Base-by-base conservation (phyloP, 2,797 vertebrate species). In the Argya squamiceps region DNA sequence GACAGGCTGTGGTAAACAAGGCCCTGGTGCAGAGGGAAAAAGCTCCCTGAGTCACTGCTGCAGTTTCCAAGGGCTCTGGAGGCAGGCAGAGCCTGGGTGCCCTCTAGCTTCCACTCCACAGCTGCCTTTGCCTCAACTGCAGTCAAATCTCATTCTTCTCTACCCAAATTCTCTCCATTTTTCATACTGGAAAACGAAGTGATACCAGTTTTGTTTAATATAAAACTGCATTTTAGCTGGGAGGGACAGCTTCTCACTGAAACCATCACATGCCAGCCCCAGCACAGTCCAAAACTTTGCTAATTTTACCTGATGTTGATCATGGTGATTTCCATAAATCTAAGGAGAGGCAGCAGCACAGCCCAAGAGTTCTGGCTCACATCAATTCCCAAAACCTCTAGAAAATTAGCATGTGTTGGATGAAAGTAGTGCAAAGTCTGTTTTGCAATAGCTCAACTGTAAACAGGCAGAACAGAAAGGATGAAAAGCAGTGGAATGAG, bases 11-110 rank as follows among this genome's bases (percentile, higher is more conserved):
- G 70, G 73, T 73, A 81, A 89, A 79, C 88, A 93, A 94, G 62
- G 69, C 58, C 73, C 7, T 2, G 76, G 30, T 12, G 89, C 94
- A 92, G 82, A 46, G 83, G 36, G 59, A 58, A n/a, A n/a, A n/a
- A 69, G 80, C 83, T 74, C 50, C 16, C 37, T 20, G 70, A 17
- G 49, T 63, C 44, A 4, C 41, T 30, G 76, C 43, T 2, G 60
- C 74, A 60, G 30, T 16, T 56, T 16, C 49, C 58, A 2, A 15
- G 55, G 63, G 64, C 84, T 80, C 4, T 0, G 36, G 67, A 79
- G 53, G 58, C 53, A 78, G 74, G 64, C 69, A 97, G 79, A 78
- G 87, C 94, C 80, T 29, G 76, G 71, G 3, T 94, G 93, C 84
- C 94, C 94, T 84, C 84, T 89, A 88, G 87, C 96, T 92, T 84